Conservation (phyloP, 2,797 vertebrate species). For the Enteromius thamalakanensis region DNA sequence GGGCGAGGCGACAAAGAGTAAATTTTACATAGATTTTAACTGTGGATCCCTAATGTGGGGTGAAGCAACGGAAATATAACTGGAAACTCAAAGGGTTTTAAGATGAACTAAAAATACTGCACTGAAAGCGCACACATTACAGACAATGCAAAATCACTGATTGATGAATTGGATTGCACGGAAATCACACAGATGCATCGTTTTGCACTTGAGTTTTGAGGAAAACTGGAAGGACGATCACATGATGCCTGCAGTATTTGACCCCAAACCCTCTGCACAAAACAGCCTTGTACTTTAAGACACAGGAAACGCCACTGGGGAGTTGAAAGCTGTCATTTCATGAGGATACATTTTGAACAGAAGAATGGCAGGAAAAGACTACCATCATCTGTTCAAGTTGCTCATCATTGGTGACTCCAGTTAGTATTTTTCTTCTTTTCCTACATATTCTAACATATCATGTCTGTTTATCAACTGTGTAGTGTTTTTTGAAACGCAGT, state of each 20-base stretch:
- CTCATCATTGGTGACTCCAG: constrained; percentile 89
- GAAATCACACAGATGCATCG: constrained; percentile 17
- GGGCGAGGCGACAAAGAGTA: background rate
- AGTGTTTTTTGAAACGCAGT: background rate
- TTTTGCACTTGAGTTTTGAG: constrained; percentile 25
- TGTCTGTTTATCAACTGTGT: background rate
- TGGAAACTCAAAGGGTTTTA: constrained; percentile 33
- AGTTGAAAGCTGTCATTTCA: constrained; percentile 53
- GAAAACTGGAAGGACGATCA: constrained; percentile 55
- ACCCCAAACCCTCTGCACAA: background rate
- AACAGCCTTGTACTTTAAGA: constrained; percentile 34
- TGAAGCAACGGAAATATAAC: constrained; percentile 27
- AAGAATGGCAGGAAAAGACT: constrained; percentile 84
- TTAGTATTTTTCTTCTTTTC: constrained; percentile 68
- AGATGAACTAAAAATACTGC: constrained; percentile 54
- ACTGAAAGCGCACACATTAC: background rate
- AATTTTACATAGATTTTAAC: constrained; percentile 6
- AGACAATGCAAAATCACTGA: background rate
- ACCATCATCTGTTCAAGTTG: constrained; percentile 86
- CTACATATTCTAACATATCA: background rate
- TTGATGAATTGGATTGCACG: constrained; percentile 14
- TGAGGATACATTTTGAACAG: constrained; percentile 29
- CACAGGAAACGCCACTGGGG: constrained; percentile 31
- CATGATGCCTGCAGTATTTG: constrained; percentile 8
- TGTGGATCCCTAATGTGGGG: background rate